phyloP scores from a whole-genome alignment of 2,797 vertebrate species.

The Florisuga fusca region DNA sequence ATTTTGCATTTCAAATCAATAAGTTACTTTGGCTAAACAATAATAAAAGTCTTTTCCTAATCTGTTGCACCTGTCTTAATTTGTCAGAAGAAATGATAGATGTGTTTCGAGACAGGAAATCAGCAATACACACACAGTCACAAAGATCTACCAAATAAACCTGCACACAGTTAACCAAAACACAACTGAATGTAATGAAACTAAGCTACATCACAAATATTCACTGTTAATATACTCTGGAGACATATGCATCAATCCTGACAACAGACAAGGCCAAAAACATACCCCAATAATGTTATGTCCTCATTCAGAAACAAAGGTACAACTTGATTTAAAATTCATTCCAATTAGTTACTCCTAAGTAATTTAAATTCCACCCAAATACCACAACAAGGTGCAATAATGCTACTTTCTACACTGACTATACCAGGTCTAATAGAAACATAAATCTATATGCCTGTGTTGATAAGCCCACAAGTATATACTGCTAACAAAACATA shows the following conservation, averaged over 20 bases:
- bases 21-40: background rate
- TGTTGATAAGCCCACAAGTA: background rate
- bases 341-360: background rate
- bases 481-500: background rate
- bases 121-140: background rate
- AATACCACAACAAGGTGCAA: background rate
- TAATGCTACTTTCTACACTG: background rate
- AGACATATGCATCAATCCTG: background rate
- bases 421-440: background rate
- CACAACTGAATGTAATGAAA: background rate
- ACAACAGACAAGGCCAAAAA: background rate
- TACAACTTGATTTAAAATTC: background rate
- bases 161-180: background rate
- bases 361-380: background rate
- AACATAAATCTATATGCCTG: background rate
- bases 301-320: background rate
- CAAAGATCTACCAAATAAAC: background rate
- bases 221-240: background rate
- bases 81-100: background rate
- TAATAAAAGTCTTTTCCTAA: background rate
- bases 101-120: background rate
- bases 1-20: background rate
- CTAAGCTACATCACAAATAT: background rate
- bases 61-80: background rate
- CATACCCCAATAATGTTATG: background rate